Evolutionary conservation across 2,113 vertebrate species (phyloP), one percentile per base, ranked within the genome.

Genomic region (Microcebus murinus): DNA sequence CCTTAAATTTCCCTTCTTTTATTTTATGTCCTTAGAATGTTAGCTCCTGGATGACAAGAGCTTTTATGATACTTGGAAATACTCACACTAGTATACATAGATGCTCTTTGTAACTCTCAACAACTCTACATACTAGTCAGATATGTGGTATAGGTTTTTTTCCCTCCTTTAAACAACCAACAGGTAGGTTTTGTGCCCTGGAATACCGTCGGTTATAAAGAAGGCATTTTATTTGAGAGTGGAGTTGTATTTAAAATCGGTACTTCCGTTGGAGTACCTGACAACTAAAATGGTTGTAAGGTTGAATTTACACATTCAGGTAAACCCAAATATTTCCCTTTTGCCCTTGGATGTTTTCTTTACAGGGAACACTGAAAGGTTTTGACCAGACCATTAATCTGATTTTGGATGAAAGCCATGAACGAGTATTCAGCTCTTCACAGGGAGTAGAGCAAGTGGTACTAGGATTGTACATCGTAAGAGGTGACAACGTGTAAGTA

Each of bases 311-410:
- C 4, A 61, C 82, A 17, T 39, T 94, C 8, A 94, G 20, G 17
- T 90, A 50, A 92, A 67, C 63, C 2, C 93, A 70, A 63, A 20
- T 87, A 71, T 57, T 95, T 93, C 8, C 39, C 39, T 90, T 96
- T 57, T 92, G 39, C 4, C 96, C 57, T 84, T 13, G 27, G 25
- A 73, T 96, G 1, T 95, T 36, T 86, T 85, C 79, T 94, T 81
- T 93, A 59, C 86, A 99, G 99, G 99, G 99, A 74, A 99, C 99
- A 0, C 98, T 99, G 81, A 99, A 99, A 98, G 99, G 99, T 94
- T 99, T 99, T 97, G 99, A 99, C 98, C 99, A 99, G 98, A 99
- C 99, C 89, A 99, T 99, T 98, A 99, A 99, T 98, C 98, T 99
- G 97, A 99, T 99, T 98, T 99, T 99, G 98, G 99, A 99, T 96